Conservation (phyloP, 2,888 invertebrate species). For the Epirrita christyi region DNA sequence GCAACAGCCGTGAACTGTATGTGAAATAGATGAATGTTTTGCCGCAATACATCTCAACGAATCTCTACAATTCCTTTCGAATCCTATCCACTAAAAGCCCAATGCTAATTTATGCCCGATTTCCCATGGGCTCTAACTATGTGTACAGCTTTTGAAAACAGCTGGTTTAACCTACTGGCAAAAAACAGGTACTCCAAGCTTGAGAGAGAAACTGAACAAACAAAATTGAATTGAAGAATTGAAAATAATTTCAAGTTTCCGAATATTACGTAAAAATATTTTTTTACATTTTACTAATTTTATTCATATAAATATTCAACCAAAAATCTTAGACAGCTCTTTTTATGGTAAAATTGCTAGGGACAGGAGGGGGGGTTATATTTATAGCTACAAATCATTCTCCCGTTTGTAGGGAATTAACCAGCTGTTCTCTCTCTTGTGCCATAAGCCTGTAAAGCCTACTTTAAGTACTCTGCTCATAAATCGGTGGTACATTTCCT, state of each 20-base stretch:
- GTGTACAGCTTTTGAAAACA: not conserved
- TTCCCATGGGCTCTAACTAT: conserved; percentile 30
- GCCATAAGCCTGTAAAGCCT: conserved; percentile 36
- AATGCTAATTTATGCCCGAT: conserved; percentile 32
- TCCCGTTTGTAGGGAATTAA: no score
- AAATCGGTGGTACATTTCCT: conserved; percentile 52
- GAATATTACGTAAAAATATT: no score
- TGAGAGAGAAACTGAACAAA: no score
- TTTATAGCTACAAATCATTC: no score
- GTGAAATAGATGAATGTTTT: not conserved
- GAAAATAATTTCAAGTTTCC: no score
- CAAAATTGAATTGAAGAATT: no score
- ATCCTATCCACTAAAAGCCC: conserved; percentile 19
- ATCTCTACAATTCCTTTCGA: conserved; percentile 16
- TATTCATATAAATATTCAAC: no score
- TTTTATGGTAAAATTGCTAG: no score
- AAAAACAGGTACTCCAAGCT: no score
- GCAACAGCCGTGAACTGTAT: not conserved
- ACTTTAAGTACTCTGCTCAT: conserved; percentile 48
- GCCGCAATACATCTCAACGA: conserved; percentile 5
- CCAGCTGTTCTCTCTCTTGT: conserved; percentile 3
- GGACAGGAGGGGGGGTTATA: no score
- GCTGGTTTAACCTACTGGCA: not conserved
- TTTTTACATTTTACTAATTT: no score
- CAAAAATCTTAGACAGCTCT: no score